Base-by-base conservation (phyloP, 2,113 vertebrate species). In the Leptocoma aspasia region DNA sequence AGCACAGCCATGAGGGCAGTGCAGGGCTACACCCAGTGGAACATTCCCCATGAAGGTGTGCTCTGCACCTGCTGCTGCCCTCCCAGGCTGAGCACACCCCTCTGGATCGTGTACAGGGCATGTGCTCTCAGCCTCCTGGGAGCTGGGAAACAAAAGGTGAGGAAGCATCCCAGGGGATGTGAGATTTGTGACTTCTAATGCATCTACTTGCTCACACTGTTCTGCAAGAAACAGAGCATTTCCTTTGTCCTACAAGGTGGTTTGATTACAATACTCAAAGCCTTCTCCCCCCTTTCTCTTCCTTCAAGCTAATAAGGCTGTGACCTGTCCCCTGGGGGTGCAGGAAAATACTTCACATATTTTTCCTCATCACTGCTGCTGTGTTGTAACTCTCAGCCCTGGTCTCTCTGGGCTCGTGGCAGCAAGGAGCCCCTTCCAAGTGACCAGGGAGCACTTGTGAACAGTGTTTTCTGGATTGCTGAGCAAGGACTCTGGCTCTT, bases 261-360 rank as follows among this genome's bases (percentile, higher is more conserved):
- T 26, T 89, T 84, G 50, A 64, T 75, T 73, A 39, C 27, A 59
- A 9, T 31, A 33, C 41, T 83, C 50, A 66, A 63, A 88, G n/a
- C 28, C 27, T 75, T 59, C 47, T 63, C 31, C 20, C 18, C 2
- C 4, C 28, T 49, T 45, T 68, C 60, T 45, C 37, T 50, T 71
- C 23, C 63, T 86, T 66, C 65, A 35, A 66, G 53, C 39, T 81
- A 49, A 83, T 14, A 44, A 80, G 72, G 71, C 56, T 86, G 76
- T 20, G 44, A 89, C 92, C 76, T 69, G 60, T 93, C 28, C 89
- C 94, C 85, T 63, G 72, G n/a, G 71, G 80, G 49, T 68, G 86
- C 68, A 92, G 64, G 49, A 94, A 93, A 93, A 96, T 94, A 24
- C 60, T 90, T 96, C 64, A 57, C 92, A 78, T 95, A 91, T 65